phyloP scores from a whole-genome alignment of 2,888 invertebrate species.

The Mechanitis mazaeus region DNA sequence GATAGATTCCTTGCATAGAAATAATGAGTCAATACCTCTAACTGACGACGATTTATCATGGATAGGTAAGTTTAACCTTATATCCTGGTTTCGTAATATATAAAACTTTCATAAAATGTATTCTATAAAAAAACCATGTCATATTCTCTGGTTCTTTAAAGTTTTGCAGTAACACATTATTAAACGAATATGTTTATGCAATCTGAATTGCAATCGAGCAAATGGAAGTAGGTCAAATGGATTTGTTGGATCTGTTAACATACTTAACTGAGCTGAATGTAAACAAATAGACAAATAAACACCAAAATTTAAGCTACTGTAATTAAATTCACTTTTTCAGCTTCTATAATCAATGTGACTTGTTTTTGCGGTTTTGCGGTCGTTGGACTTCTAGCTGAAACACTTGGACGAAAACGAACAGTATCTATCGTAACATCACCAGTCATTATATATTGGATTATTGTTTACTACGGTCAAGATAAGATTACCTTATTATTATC shows the following conservation, averaged over 20 bases:
- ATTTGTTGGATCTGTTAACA: too few species aligned
- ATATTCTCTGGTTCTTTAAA: too few species aligned
- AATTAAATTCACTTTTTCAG: conserved; percentile 15
- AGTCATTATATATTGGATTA: conserved; percentile 24
- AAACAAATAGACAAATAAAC: too few species aligned
- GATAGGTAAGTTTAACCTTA: conserved; percentile 29
- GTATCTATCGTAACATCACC: conserved; percentile 22
- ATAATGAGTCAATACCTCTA: conserved; percentile 26
- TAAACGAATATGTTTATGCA: too few species aligned
- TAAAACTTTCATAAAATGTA: background rate
- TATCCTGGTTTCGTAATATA: background rate
- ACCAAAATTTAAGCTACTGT: too few species aligned
- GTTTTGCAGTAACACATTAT: too few species aligned
- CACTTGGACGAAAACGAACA: conserved; percentile 21
- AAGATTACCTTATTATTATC: conserved; percentile 21
- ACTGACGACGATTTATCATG: conserved; percentile 33
- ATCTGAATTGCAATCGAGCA: too few species aligned
- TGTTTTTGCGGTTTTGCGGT: conserved; percentile 23
- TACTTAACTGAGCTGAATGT: too few species aligned
- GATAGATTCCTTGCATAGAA: conserved; percentile 30
- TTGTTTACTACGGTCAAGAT: conserved; percentile 24
- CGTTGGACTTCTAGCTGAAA: conserved; percentile 21
- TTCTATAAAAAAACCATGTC: background rate
- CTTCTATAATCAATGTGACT: conserved; percentile 25
- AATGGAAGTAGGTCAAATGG: too few species aligned